Percentiles rank a stretch among this genome's conserved stretches.
Conservation (phyloP, 2,797 vertebrate genomes). For the Balearica regulorum region DNA sequence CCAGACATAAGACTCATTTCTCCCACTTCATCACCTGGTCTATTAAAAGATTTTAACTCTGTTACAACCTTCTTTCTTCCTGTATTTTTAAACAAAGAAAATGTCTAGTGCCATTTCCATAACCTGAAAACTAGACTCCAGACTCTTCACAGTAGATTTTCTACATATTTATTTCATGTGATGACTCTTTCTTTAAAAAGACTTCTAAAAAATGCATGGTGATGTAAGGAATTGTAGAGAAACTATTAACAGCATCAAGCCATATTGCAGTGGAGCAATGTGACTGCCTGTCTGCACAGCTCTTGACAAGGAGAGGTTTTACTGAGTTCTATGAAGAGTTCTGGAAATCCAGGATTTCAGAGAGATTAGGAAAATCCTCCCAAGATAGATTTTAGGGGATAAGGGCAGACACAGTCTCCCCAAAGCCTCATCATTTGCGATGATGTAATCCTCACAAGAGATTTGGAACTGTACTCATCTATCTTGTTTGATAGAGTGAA, state of each 20-base stretch:
- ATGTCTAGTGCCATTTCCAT: background rate
- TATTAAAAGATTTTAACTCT: background rate
- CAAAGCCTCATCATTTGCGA: background rate
- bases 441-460: conserved; percentile 6
- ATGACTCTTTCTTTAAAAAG: background rate
- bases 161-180: background rate
- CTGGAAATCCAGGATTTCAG: conserved; percentile 48
- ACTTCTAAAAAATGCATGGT: background rate
- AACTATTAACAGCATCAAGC: background rate
- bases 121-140: background rate
- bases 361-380: conserved; percentile 51
- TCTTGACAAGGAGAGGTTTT: background rate
- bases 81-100: background rate
- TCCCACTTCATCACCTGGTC: background rate
- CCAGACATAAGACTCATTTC: background rate
- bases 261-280: background rate
- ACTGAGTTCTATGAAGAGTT: background rate
- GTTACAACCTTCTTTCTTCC: background rate
- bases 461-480: background rate
- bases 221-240: background rate
- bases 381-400: conserved; percentile 19
- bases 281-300: background rate
- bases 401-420: background rate
- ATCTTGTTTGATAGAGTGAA: background rate
- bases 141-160: background rate